Evolutionary conservation across 2,113 vertebrate genomes (phyloP).

Genomic region (Oxygymnocypris stewartii): DNA sequence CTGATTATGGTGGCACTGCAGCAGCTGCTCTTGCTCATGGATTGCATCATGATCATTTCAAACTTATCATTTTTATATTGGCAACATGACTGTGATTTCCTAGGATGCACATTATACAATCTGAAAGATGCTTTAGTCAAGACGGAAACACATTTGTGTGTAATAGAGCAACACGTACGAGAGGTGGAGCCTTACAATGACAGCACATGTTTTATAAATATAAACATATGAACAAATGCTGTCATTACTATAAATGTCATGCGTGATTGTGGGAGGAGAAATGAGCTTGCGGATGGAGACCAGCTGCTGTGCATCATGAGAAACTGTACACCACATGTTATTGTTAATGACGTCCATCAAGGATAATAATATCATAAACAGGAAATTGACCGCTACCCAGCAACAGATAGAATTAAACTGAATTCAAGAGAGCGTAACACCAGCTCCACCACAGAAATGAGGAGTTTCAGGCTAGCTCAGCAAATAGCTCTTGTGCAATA

Average conservation of each 20-base stretch:
- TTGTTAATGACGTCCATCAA: conserved; percentile 15
- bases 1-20: conserved; percentile 7
- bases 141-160: background rate
- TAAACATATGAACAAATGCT: background rate
- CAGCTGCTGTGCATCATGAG: conserved; percentile 1
- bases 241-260: conserved; percentile 1
- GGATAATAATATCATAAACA: background rate
- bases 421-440: background rate
- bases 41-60: background rate
- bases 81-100: background rate
- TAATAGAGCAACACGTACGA: background rate
- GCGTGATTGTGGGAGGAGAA: background rate
- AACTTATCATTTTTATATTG: background rate
- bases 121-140: background rate
- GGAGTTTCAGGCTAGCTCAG: background rate
- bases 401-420: background rate
- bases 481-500: background rate
- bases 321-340: conserved; percentile 23
- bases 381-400: background rate
- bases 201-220: background rate
- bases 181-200: background rate
- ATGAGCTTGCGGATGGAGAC: conserved; percentile 1
- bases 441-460: background rate
- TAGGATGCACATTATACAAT: background rate
- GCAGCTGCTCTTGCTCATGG: conserved; percentile 13